Evolutionary conservation across 2,888 invertebrate species (phyloP).

Genomic region (Philaethria dido): DNA sequence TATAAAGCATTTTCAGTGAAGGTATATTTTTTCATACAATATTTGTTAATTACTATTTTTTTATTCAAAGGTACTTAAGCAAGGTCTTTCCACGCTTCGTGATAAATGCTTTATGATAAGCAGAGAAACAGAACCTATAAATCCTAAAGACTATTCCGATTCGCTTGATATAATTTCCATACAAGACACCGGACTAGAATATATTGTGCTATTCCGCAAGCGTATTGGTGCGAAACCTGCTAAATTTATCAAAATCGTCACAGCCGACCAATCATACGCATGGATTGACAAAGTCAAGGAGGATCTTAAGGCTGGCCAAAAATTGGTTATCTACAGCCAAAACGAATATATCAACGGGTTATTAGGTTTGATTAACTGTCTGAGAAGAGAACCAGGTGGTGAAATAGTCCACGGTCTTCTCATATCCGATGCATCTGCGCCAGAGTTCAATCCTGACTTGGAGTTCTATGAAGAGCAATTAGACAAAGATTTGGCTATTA

Average conservation of each 20-base stretch:
- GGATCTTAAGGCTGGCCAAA: constrained; percentile 69
- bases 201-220: constrained; percentile 81
- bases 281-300: constrained; percentile 83
- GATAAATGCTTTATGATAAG: constrained; percentile 86
- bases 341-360: constrained; percentile 90
- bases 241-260: constrained; percentile 73
- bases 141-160: constrained; percentile 67
- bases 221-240: constrained; percentile 70
- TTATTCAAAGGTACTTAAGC: constrained; percentile 65
- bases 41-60: not conserved
- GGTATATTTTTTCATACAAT: no score
- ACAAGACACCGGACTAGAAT: constrained; percentile 78
- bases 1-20: not conserved
- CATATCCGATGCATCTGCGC: constrained; percentile 85
- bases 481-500: constrained; percentile 89
- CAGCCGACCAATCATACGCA: constrained; percentile 65
- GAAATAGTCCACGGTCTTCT: constrained; percentile 85
- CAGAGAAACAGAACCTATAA: constrained; percentile 81
- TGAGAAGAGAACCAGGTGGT: constrained; percentile 91
- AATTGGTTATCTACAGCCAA: constrained; percentile 87
- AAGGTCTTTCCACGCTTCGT: constrained; percentile 75
- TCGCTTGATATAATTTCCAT: constrained; percentile 78
- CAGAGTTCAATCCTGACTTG: constrained; percentile 85
- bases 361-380: constrained; percentile 94
- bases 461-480: constrained; percentile 87